Evolutionary conservation across 2,113 vertebrate genomes (phyloP).

Genomic region (Poeciliopsis occidentalis): DNA sequence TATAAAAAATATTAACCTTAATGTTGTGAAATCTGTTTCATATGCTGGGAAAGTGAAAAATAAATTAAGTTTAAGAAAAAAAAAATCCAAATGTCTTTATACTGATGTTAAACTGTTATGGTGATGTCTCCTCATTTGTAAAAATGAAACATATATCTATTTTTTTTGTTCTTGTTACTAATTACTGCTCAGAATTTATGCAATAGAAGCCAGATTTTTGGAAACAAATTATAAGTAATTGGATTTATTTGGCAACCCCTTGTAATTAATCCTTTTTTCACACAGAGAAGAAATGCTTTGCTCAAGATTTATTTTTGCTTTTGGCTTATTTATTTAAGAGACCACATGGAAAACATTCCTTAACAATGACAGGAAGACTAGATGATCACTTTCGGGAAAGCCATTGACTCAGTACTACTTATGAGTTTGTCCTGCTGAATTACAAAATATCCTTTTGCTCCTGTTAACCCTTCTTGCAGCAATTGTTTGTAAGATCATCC

Average conservation of each 20-base stretch:
- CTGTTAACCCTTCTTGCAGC: not conserved
- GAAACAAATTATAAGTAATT: conserved; percentile 1
- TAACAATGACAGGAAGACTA: conserved; percentile 12
- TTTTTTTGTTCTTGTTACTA: no score
- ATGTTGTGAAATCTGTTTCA: not conserved
- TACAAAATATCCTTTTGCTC: not conserved
- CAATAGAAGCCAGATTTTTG: not conserved
- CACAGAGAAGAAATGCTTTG: not conserved
- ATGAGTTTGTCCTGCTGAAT: not conserved
- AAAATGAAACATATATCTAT: no score
- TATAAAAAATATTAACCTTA: not conserved
- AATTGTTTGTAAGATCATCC: not conserved
- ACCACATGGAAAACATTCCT: not conserved
- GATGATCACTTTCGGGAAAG: conserved; percentile 19
- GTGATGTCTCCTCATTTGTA: no score
- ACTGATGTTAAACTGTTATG: not conserved
- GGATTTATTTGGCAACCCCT: not conserved
- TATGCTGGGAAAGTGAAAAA: not conserved
- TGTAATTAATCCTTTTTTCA: not conserved
- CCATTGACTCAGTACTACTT: not conserved
- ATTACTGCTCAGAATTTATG: not conserved
- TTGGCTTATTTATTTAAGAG: not conserved
- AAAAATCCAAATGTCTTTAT: not conserved
- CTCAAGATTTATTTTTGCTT: not conserved
- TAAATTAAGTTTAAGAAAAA: no score